Percentiles rank a stretch among this genome's conserved stretches.
Evolutionary conservation across 2,113 vertebrate species (phyloP).

Genomic region (Leptosomus discolor): DNA sequence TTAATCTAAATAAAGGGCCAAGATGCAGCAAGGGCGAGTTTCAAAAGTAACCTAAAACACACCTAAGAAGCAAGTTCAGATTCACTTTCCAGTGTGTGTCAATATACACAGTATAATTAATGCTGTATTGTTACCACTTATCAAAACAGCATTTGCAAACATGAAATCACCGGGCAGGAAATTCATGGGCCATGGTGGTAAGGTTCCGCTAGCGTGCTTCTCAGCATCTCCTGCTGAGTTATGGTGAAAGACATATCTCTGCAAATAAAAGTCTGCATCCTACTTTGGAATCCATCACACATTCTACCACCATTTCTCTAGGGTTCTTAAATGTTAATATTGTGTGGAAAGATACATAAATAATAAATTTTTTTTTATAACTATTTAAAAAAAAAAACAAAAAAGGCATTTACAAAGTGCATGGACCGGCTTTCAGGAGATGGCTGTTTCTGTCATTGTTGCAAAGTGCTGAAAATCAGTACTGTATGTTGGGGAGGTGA

Average conservation of each 20-base stretch:
- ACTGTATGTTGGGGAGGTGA: background rate
- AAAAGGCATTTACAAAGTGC: background rate
- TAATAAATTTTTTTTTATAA: background rate
- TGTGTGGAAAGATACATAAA: background rate
- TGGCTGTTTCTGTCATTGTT: background rate
- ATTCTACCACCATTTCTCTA: background rate
- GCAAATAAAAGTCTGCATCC: background rate
- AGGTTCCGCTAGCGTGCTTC: background rate
- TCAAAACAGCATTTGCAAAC: background rate
- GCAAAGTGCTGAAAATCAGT: background rate
- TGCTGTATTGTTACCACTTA: background rate
- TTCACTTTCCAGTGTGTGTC: background rate
- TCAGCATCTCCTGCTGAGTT: background rate
- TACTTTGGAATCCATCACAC: background rate
- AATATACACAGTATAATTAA: background rate
- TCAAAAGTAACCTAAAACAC: background rate
- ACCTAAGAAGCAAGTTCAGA: background rate
- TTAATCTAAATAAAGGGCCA: background rate
- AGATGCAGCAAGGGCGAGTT: background rate
- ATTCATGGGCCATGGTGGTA: background rate
- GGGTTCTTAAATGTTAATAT: background rate
- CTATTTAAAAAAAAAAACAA: background rate
- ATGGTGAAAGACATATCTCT: background rate
- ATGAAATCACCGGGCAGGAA: background rate
- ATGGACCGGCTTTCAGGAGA: background rate